Evolutionary conservation across 2,797 vertebrate genomes (phyloP), one percentile per base, ranked within the genome.

Genomic region (Cirrhinus mrigala): DNA sequence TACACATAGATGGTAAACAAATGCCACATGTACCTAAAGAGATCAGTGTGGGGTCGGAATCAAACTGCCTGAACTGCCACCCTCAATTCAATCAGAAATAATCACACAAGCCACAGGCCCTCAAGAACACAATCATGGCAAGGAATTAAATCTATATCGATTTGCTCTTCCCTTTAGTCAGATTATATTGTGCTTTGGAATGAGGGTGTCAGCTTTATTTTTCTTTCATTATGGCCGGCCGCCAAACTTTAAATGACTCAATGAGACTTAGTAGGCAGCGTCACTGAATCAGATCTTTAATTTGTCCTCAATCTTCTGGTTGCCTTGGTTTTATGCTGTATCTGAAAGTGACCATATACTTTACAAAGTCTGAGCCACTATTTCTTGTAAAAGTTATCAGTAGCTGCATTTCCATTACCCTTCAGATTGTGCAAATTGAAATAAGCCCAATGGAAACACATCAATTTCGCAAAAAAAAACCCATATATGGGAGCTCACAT

Each of bases 111-210:
- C 69, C 84, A 85, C 79, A 87, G 87, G 85, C 87, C 79, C 71
- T 87, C 75, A 90, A 84, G 75, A 83, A 87, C 88, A 90, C 88
- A 88, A 90, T 88, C 87, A 86, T 88, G 88, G 84, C 79, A 85
- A 78, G 86, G 85, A 90, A 90, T 90, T 89, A 90, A 86, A 89
- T 89, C 89, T 87, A 70, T 90, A 90, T 90, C 71, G 87, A 90
- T 89, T 87, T 54, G 82, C 54, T 86, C 78, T 69, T 85, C 86
- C 85, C 84, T 87, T 87, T 88, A 87, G 86, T 82, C 79, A 76
- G 87, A 89, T 90, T 87, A 87, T 87, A 87, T 69, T 79, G 87
- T 86, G 84, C 68, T 85, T 82, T 56, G 29, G 86, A 87, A 88
- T 84, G 83, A 87, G 89, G 79, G 84, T 85, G 84, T 88, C 84